These are phyloP conservation scores for Cardiocondyla obscurior DNA, from an alignment of 1,140 invertebrate species.

Conservation along the genomic window DNA sequence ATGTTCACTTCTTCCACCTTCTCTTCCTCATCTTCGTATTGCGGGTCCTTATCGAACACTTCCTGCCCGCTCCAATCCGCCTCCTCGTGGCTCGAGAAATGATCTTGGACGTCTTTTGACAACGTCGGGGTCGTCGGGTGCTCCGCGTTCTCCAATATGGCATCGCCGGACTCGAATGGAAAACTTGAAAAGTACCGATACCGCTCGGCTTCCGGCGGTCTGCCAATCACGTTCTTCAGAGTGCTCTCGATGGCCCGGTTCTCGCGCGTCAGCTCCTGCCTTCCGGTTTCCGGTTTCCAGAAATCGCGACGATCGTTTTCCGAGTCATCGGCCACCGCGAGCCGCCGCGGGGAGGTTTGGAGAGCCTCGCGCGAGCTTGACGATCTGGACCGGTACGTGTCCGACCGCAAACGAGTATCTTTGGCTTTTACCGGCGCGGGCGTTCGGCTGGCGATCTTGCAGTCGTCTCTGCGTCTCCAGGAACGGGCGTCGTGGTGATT, in stretches of 20 bases:
- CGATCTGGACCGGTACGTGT: background rate
- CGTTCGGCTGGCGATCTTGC: conserved; percentile 27
- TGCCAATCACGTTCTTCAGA: conserved; percentile 48
- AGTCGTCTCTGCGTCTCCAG: conserved; percentile 23
- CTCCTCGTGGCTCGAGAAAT: background rate
- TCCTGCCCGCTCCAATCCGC: conserved; percentile 6
- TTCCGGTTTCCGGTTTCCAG: background rate
- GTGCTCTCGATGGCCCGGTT: conserved; percentile 61
- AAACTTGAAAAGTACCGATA: conserved; percentile 44
- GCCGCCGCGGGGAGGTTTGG: background rate
- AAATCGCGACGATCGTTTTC: background rate
- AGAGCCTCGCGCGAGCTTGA: background rate
- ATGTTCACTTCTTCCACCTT: conserved; percentile 59
- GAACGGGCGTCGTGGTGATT: conserved; percentile 27
- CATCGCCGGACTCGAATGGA: conserved; percentile 4
- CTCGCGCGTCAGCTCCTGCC: conserved; percentile 48
- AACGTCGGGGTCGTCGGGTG: background rate
- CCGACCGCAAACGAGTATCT: background rate
- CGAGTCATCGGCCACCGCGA: background rate
- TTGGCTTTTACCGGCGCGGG: conserved; percentile 4
- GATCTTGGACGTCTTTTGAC: background rate
- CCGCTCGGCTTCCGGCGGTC: conserved; percentile 29
- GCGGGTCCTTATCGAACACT: conserved; percentile 49
- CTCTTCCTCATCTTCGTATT: conserved; percentile 28
- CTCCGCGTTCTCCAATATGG: conserved; percentile 13